These are phyloP conservation scores for Cyprinodon diabolis DNA, from an alignment of 2,797 vertebrate species.

Conservation along the genomic window DNA sequence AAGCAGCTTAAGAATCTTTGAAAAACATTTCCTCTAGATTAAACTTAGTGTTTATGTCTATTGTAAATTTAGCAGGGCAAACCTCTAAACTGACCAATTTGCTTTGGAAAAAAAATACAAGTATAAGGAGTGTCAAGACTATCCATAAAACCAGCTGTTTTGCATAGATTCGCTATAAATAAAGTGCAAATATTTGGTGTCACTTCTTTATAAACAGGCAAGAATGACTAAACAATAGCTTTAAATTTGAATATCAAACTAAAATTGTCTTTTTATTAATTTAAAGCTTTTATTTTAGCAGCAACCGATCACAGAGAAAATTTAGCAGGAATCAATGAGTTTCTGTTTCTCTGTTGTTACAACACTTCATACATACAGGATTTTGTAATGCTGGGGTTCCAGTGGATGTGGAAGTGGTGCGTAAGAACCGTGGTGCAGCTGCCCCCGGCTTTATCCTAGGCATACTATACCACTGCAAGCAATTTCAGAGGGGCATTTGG, in stretches of 20 bases:
- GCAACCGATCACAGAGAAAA: no score
- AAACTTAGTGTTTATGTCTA: neutral
- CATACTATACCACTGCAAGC: no score
- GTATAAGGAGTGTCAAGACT: neutral
- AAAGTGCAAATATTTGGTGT: neutral
- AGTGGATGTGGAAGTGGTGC: no score
- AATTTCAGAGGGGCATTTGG: no score
- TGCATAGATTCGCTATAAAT: neutral
- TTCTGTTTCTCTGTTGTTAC: no score
- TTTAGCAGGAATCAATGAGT: no score
- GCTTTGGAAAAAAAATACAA: neutral
- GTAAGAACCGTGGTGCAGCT: no score
- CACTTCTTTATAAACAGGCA: neutral
- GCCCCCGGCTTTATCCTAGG: no score
- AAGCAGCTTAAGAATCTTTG: neutral
- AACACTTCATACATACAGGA: no score
- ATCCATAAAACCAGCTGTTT: neutral
- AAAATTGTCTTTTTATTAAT: neutral
- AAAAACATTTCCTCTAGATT: neutral
- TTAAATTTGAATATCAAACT: neutral
- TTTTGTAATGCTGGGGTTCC: no score
- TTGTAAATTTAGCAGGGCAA: neutral
- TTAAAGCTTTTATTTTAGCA: no score
- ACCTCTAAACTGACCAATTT: neutral
- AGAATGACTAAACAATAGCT: neutral